These are phyloP conservation scores for Nibea coibor DNA, from an alignment of 2,113 vertebrate species.

Conservation along the genomic window DNA sequence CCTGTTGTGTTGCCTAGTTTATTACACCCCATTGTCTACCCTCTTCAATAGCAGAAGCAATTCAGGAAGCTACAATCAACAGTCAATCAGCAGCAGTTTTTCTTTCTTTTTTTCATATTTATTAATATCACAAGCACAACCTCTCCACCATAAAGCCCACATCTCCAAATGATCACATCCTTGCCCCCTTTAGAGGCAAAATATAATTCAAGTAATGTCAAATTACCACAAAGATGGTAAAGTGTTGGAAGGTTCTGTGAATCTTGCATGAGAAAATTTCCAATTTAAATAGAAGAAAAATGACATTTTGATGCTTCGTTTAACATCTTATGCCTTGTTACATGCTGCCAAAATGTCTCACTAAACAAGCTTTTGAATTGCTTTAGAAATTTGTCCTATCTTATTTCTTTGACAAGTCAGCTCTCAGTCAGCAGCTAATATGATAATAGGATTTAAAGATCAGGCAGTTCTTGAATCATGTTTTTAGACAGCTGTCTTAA, in stretches of 20 bases:
- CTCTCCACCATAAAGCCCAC: neutral
- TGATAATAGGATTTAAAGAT: neutral
- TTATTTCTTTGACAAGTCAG: neutral
- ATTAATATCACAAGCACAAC: neutral
- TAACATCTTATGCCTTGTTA: neutral
- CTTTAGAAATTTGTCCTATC: neutral
- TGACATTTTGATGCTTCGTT: neutral
- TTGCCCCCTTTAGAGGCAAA: neutral
- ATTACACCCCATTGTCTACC: neutral
- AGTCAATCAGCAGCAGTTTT: neutral
- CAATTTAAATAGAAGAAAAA: neutral
- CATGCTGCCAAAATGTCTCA: neutral
- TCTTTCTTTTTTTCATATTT: neutral
- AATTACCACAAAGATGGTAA: neutral
- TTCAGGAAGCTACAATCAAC: constrained; percentile 41
- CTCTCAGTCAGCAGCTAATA: neutral
- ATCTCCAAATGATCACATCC: neutral
- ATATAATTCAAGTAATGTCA: neutral
- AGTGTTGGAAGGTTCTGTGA: neutral
- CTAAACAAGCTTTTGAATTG: neutral
- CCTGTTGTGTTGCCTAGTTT: constrained; percentile 12
- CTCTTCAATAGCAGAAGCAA: constrained; percentile 19
- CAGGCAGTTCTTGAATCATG: neutral
- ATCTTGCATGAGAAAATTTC: neutral
- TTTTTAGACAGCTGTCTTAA: neutral